Percentiles rank a stretch among this genome's conserved stretches.
phyloP scores from a whole-genome alignment of 1,140 invertebrate species.

The Brachionus calyciflorus region DNA sequence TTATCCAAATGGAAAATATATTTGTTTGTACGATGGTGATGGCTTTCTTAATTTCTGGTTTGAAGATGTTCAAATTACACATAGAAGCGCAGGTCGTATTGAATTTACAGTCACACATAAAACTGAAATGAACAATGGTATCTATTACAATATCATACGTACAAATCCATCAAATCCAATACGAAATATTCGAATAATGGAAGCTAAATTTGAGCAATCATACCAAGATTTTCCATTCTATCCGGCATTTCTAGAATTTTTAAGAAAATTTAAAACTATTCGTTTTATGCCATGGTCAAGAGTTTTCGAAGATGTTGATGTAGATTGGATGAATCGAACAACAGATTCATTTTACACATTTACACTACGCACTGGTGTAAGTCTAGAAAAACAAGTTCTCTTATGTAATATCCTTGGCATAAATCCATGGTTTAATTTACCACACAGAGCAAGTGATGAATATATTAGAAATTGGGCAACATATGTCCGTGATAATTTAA shows the following conservation, averaged over 20 bases:
- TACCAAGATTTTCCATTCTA: constrained; percentile 52
- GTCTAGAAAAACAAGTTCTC: constrained; percentile 51
- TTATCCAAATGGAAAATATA: constrained; percentile 50
- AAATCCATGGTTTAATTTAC: constrained; percentile 52
- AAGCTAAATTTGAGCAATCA: constrained; percentile 51
- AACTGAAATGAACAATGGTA: constrained; percentile 48
- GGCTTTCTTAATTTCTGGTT: constrained; percentile 50
- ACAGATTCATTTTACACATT: constrained; percentile 49
- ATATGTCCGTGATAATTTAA: constrained; percentile 48
- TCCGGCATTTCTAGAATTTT: constrained; percentile 50
- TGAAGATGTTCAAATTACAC: constrained; percentile 43
- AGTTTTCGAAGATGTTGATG: constrained; percentile 48
- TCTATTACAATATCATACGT: constrained; percentile 48
- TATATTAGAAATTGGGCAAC: constrained; percentile 50
- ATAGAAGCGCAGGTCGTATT: constrained; percentile 49
- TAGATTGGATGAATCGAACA: constrained; percentile 50
- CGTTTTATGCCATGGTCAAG: constrained; percentile 51
- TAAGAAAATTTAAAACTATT: constrained; percentile 50
- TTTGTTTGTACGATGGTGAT: constrained; percentile 52
- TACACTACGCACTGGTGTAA: constrained; percentile 48
- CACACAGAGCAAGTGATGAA: constrained; percentile 52
- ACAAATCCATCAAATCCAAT: constrained; percentile 51
- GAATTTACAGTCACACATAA: constrained; percentile 49
- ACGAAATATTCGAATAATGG: constrained; percentile 50
- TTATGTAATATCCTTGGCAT: constrained; percentile 50